Evolutionary conservation across 2,888 invertebrate species (phyloP).

Genomic region (Lasioglossum calceatum): DNA sequence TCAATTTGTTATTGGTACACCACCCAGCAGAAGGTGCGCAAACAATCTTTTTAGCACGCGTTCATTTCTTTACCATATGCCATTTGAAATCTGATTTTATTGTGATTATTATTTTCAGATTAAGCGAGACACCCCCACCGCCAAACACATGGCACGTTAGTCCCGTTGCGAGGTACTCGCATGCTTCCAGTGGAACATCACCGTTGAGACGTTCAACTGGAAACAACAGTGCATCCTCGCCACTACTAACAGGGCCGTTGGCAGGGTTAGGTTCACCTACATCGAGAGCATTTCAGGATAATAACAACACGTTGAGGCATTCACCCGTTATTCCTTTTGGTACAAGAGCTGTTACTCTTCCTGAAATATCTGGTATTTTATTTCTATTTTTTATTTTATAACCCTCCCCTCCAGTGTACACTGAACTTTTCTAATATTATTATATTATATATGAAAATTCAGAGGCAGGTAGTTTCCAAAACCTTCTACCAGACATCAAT

Average conservation of each 20-base stretch:
- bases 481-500: conserved; percentile 84
- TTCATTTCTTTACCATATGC: background rate
- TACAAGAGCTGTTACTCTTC: conserved; percentile 89
- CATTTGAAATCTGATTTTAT: conserved; percentile 15
- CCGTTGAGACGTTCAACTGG: conserved; percentile 88
- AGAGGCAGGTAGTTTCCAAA: conserved; percentile 86
- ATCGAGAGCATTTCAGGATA: conserved; percentile 86
- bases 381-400: background rate
- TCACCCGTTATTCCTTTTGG: conserved; percentile 88
- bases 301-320: conserved; percentile 86
- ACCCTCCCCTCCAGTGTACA: background rate
- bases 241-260: conserved; percentile 87
- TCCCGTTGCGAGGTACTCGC: conserved; percentile 87
- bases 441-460: conserved; percentile 65
- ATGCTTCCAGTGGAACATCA: conserved; percentile 86
- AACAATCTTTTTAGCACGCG: background rate
- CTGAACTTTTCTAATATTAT: background rate
- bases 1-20: conserved; percentile 94
- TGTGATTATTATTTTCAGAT: conserved; percentile 74
- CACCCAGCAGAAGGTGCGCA: conserved; percentile 88
- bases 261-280: conserved; percentile 90
- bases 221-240: conserved; percentile 85
- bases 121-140: conserved; percentile 90
- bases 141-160: conserved; percentile 94
- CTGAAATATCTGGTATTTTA: conserved; percentile 85